Conservation (phyloP, 2,797 vertebrate species). For the Garrulus glandarius region DNA sequence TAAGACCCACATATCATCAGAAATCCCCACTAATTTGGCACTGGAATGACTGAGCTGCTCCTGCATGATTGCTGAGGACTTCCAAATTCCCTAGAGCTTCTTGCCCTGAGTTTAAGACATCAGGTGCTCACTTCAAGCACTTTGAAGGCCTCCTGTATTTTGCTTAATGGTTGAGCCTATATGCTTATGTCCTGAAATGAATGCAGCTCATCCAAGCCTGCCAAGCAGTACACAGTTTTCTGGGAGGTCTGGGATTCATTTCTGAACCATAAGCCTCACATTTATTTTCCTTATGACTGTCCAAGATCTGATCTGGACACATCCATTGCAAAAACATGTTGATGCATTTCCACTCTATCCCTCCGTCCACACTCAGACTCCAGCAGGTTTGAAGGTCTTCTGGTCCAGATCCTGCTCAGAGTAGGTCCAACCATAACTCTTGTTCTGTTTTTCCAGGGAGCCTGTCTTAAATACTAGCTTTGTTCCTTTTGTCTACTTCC, state of each 20-base stretch:
- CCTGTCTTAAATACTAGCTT: not conserved
- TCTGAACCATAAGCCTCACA: not conserved
- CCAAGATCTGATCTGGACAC: not conserved
- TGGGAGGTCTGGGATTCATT: not conserved
- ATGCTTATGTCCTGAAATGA: not conserved
- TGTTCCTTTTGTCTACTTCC: not conserved
- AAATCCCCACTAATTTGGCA: not conserved
- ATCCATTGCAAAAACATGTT: not conserved
- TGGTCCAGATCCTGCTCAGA: not conserved
- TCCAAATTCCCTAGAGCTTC: not conserved
- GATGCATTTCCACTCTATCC: not conserved
- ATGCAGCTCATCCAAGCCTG: not conserved
- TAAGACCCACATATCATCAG: not conserved
- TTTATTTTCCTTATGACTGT: not conserved
- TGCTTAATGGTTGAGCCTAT: not conserved
- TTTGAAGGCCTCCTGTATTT: not conserved
- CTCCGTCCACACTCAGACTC: not conserved
- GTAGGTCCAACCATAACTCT: not conserved
- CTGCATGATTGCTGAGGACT: not conserved
- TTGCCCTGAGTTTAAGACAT: not conserved
- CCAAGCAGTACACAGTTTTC: not conserved
- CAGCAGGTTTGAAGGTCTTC: not conserved
- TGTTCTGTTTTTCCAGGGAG: not conserved
- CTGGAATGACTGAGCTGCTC: not conserved
- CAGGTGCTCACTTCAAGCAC: not conserved